Evolutionary conservation across 1,140 invertebrate species (phyloP).

Genomic region (Portunus trituberculatus): DNA sequence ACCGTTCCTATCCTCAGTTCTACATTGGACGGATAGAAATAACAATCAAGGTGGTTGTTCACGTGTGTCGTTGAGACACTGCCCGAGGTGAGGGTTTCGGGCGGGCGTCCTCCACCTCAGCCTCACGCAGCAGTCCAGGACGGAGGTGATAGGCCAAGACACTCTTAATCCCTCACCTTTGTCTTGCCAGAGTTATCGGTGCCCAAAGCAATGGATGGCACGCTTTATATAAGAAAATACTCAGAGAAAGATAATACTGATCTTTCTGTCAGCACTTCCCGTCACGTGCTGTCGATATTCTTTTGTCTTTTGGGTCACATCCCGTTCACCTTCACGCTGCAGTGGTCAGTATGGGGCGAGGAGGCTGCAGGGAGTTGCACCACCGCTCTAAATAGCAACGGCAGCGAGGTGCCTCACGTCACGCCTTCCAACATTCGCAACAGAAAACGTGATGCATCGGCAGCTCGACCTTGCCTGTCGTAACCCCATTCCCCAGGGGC

Average conservation of each 20-base stretch:
- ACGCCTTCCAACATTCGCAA: background rate
- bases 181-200: conserved; percentile 1
- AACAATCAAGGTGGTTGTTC: too few species aligned
- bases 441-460: background rate
- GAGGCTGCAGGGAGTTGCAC: background rate
- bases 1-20: too few species aligned
- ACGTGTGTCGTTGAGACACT: too few species aligned
- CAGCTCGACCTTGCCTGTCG: background rate
- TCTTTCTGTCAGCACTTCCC: background rate
- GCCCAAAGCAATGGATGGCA: background rate
- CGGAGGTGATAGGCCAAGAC: background rate
- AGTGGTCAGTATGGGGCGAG: background rate
- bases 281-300: background rate
- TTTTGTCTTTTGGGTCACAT: background rate
- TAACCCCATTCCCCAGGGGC: background rate
- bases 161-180: background rate
- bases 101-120: background rate
- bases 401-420: background rate
- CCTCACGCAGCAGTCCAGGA: background rate
- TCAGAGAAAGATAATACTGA: background rate
- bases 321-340: background rate
- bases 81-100: background rate
- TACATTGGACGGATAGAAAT: too few species aligned
- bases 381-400: background rate
- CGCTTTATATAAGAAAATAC: background rate